Conservation (phyloP, 2,888 invertebrate genomes). For the Creontiades dilutus region DNA sequence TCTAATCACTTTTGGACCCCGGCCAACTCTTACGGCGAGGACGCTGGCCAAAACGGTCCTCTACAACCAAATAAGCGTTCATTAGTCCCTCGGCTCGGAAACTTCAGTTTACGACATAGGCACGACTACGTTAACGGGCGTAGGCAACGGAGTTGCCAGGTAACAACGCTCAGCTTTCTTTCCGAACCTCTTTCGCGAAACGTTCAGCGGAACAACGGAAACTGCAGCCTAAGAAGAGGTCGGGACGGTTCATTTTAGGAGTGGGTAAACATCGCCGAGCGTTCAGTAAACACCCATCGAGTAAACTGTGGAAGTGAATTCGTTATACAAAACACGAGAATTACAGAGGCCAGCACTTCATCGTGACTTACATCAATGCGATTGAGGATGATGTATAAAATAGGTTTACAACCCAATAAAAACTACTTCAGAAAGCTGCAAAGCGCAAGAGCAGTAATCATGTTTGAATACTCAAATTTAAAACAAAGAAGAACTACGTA, state of each 20-base stretch:
- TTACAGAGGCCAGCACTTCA: not conserved
- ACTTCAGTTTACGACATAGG: not conserved
- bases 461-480: too few species aligned
- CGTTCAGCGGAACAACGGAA: not conserved
- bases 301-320: constrained; percentile 21
- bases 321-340: constrained; percentile 29
- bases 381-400: too few species aligned
- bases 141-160: not conserved
- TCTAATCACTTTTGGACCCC: not conserved
- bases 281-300: not conserved
- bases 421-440: too few species aligned
- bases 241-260: constrained; percentile 10
- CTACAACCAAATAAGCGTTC: constrained; percentile 36
- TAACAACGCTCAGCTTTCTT: not conserved
- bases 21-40: not conserved
- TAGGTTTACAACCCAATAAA: too few species aligned
- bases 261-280: not conserved
- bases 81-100: not conserved
- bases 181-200: not conserved
- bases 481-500: too few species aligned
- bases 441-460: too few species aligned
- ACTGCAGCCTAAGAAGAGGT: not conserved
- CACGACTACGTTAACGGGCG: not conserved
- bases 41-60: constrained; percentile 16
- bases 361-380: not conserved